Evolutionary conservation across 2,113 vertebrate genomes (phyloP), one percentile per base, ranked within the genome.

Genomic region (Porphyrio hochstetteri): DNA sequence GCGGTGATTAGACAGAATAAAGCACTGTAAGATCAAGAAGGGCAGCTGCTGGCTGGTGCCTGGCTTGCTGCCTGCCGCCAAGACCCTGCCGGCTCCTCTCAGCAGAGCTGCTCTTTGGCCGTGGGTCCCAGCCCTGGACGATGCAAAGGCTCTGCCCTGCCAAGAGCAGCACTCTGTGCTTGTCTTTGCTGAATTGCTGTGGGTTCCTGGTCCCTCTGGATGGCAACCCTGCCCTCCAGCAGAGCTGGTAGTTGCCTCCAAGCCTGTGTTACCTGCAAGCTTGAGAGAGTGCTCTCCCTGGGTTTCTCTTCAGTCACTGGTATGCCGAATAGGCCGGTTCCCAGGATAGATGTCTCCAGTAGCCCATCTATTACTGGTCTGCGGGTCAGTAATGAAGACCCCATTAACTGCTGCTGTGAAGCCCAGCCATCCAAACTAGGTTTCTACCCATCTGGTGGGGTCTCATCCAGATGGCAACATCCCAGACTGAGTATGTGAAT

Each of bases 71-170:
- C 67, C 53, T 33, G 53, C 72, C 24, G 53, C 72, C 24, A 4
- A 6, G 42, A 27, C 53, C 14, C 2, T 40, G 2, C 13, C 6
- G 23, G 52, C 40, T 67, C 18, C 35, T 46, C 36, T 46, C 38
- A 28, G 21, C 55, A 52, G 72, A 64, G 56, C 42, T 23, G 55
- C 10, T 40, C 33, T 6, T 33, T 10, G 36, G 17, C 55, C 2
- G 0, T 36, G 6, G 5, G 35, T 72, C 14, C 29, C 38, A 57
- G 50, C 36, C 60, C 3, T 2, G 46, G 38, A 1, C 3, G 1
- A 4, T 5, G 24, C 8, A 24, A 61, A 31, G 60, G 52, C 31
- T 44, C 18, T 33, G 75, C 24, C 28, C 40, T 38, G 5, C 27
- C 28, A 4, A 11, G 8, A 23, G 23, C 38, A 72, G 9, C 15